Base-by-base conservation (phyloP, 2,797 vertebrate genomes). In the Amphiprion clarkii region DNA sequence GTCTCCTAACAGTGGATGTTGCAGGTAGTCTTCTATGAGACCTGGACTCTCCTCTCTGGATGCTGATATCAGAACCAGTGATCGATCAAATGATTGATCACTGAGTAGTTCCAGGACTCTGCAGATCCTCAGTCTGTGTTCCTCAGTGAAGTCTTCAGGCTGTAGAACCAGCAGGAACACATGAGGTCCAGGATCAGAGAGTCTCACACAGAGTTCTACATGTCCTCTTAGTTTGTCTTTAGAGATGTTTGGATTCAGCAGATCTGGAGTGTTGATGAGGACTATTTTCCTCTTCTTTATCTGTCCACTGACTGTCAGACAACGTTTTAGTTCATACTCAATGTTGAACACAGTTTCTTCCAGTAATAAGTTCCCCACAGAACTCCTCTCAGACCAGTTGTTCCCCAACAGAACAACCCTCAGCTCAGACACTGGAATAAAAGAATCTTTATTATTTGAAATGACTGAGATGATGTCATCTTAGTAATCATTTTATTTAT, bases 251-350 rank as follows among this genome's bases (percentile, higher is more conserved):
- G n/a, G 27, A 27, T 27, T 27, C 27, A 27, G 27, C 33, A 36
- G 33, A 36, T 81, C 71, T 59, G 77, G 82, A 6, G 66, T 74
- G 66, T 77, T 70, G 33, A 76, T 57, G 0, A 76, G 16, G 5
- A 6, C 6, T 11, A 66, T 46, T 14, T 46, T 9, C 25, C 57
- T 68, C 5, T 27, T 61, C 33, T 36, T 39, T 23, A 4, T 1
- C 5, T 6, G 12, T 49, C 42, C 52, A 10, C 23, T 58, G 36
- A 25, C 12, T 49, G 1, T 11, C 19, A 17, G 1, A 52, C 2
- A 46, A 1, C 5, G 1, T 1, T 33, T 3, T 33, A 55, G 36
- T 53, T 42, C 21, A 29, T 46, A 6, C 14, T 17, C 6, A 16
- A 14, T 1, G 21, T 19, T 48, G 49, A 82, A 72, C 21, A 10